A percentile compares a stretch with the other conserved stretches of the same genome.
These are phyloP conservation scores for Artemia sinica DNA, from an alignment of 2,888 invertebrate genomes.

Conservation along the genomic window DNA sequence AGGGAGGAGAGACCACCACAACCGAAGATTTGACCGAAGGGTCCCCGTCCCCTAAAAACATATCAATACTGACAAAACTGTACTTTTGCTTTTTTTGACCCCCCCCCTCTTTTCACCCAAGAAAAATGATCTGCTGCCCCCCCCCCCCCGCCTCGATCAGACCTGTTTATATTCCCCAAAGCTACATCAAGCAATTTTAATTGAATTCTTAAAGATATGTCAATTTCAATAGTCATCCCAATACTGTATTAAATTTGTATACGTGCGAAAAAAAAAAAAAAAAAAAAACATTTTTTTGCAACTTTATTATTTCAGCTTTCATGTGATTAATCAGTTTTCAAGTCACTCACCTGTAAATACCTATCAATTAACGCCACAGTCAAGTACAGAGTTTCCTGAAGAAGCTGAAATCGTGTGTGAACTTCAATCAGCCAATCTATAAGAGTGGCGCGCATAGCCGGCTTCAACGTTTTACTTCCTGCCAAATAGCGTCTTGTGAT, in stretches of 20 bases:
- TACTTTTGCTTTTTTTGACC: too few species aligned
- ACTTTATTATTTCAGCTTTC: not conserved
- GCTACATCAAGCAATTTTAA: too few species aligned
- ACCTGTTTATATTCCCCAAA: too few species aligned
- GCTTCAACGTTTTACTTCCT: not conserved
- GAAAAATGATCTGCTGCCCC: too few species aligned
- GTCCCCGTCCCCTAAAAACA: too few species aligned
- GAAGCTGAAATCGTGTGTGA: slow-evolving; percentile 76
- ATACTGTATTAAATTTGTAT: not conserved
- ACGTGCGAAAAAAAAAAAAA: not conserved
- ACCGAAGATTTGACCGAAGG: too few species aligned
- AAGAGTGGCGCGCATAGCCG: slow-evolving; percentile 74
- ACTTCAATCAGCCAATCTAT: slow-evolving; percentile 98
- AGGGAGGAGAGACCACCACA: too few species aligned
- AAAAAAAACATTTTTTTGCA: not conserved
- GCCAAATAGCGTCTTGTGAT: not conserved
- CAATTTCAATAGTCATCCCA: too few species aligned
- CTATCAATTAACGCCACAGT: slow-evolving; percentile 87
- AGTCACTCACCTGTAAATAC: slow-evolving; percentile 16
- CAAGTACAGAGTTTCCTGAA: slow-evolving; percentile 77
- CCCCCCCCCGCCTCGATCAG: too few species aligned
- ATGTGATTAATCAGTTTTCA: not conserved
- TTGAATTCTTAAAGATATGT: too few species aligned
- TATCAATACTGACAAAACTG: too few species aligned
- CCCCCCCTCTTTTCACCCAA: too few species aligned